phyloP scores from a whole-genome alignment of 2,888 invertebrate species.

The Eupeodes latifasciatus region DNA sequence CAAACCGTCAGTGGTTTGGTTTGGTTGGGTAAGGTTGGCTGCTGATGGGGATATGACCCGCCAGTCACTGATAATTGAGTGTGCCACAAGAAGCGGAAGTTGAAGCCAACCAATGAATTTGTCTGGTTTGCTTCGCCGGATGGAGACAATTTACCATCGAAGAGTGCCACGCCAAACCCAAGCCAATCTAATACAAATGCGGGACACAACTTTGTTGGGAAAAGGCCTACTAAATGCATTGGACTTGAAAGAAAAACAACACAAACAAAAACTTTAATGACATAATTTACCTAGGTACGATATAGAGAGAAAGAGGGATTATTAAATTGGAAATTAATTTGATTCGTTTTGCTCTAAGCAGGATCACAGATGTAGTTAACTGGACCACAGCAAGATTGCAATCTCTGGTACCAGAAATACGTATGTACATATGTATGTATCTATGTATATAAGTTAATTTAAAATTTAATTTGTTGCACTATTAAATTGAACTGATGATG shows the following conservation, averaged over 20 bases:
- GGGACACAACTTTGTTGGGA: constrained; percentile 57
- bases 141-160: constrained; percentile 67
- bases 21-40: neutral
- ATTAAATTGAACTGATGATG: too few species aligned
- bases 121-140: constrained; percentile 65
- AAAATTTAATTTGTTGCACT: constrained; percentile 8
- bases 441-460: constrained; percentile 25
- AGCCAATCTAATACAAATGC: constrained; percentile 22
- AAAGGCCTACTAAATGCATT: constrained; percentile 32
- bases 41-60: constrained; percentile 53
- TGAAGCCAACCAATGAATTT: constrained; percentile 27
- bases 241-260: neutral
- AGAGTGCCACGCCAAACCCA: neutral
- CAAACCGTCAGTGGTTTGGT: neutral
- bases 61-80: constrained; percentile 56
- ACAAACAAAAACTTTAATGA: constrained; percentile 42
- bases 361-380: constrained; percentile 8
- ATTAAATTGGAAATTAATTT: constrained; percentile 52
- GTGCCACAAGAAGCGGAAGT: constrained; percentile 67
- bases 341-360: constrained; percentile 13
- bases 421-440: neutral
- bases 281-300: constrained; percentile 7
- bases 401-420: neutral
- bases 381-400: constrained; percentile 49
- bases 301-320: neutral